phyloP scores from a whole-genome alignment of 2,113 vertebrate genomes.

The Aptenodytes patagonicus region DNA sequence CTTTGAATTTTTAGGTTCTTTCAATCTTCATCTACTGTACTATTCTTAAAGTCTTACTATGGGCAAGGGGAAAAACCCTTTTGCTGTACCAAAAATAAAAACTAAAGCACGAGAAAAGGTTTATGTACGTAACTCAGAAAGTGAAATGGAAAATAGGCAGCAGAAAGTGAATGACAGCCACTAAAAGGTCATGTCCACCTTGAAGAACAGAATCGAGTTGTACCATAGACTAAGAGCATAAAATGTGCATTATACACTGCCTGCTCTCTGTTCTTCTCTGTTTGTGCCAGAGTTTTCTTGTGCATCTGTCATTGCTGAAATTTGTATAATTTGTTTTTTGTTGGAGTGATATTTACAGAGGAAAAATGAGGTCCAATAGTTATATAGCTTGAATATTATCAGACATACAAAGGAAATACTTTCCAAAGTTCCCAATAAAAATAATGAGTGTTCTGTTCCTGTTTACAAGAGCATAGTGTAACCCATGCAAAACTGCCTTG shows the following conservation, averaged over 20 bases:
- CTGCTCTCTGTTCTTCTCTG: neutral
- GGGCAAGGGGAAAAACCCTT: neutral
- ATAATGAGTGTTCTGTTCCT: neutral
- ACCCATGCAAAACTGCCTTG: neutral
- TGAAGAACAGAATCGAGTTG: neutral
- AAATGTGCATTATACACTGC: neutral
- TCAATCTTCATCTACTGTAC: neutral
- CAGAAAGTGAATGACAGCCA: neutral
- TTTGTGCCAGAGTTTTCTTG: neutral
- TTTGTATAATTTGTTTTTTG: accelerated
- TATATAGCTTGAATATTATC: neutral
- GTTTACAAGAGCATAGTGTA: neutral
- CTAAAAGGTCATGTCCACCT: neutral
- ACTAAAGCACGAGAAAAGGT: neutral
- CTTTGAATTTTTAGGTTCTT: neutral
- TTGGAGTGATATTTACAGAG: neutral
- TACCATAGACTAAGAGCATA: neutral
- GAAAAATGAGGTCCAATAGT: neutral
- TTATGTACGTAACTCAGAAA: neutral
- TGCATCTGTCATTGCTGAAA: neutral
- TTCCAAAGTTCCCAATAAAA: neutral
- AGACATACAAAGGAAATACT: neutral
- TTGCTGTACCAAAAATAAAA: neutral
- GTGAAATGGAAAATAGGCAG: neutral
- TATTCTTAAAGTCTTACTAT: neutral